Percentiles rank a stretch among this genome's conserved stretches.
These are phyloP conservation scores for Morbakka virulenta DNA, from an alignment of 30 jellyfish, hydroid and myxozoan genomes.

Conservation along the genomic window DNA sequence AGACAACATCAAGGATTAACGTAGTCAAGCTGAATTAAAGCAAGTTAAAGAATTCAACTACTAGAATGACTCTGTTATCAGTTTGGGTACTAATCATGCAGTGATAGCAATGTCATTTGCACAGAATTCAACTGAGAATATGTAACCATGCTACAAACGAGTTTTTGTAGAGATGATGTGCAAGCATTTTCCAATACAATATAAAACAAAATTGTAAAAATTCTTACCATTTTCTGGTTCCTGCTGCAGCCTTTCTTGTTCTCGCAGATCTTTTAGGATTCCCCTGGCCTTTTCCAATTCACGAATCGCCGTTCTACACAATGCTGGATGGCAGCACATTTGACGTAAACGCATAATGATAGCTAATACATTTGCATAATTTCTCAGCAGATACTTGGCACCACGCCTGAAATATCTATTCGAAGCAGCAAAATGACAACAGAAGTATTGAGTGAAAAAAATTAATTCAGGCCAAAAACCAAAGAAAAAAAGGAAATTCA, in stretches of 20 bases:
- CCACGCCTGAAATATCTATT: slow-evolving; percentile 40
- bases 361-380: slow-evolving; percentile 61
- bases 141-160: neutral
- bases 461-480: neutral
- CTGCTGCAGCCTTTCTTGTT: slow-evolving; percentile 23
- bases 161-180: neutral
- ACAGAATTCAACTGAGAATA: neutral
- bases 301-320: slow-evolving; percentile 36
- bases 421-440: neutral
- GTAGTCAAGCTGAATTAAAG: too few species aligned
- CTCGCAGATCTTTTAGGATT: too few species aligned
- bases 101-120: too few species aligned
- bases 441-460: neutral
- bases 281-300: slow-evolving; percentile 58
- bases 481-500: neutral
- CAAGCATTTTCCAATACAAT: neutral
- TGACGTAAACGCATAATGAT: slow-evolving; percentile 71
- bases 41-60: too few species aligned
- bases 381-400: slow-evolving; percentile 27
- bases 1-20: too few species aligned
- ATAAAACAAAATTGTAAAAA: neutral
- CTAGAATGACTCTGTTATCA: too few species aligned
- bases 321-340: slow-evolving; percentile 71
- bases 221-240: slow-evolving; percentile 1
- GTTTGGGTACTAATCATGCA: too few species aligned